Percentiles rank a stretch among this genome's conserved stretches.
phyloP scores from a whole-genome alignment of 2,113 vertebrate species.

The Hippocampus zosterae region DNA sequence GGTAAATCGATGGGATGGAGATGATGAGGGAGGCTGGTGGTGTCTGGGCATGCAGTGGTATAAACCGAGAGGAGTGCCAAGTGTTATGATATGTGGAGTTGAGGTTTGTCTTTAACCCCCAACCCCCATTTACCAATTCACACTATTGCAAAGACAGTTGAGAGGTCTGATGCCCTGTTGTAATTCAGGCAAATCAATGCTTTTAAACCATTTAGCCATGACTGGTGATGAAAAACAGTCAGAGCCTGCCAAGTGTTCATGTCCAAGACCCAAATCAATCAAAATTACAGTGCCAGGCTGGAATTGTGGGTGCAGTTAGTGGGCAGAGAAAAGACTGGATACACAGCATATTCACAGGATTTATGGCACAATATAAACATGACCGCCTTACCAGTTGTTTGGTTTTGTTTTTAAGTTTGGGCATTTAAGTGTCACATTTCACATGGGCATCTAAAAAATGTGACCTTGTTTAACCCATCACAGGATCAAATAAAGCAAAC shows the following conservation, averaged over 20 bases:
- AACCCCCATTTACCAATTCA: constrained; percentile 28
- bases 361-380: constrained; percentile 49
- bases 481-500: neutral
- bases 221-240: constrained; percentile 93
- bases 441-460: neutral
- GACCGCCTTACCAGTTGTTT: neutral
- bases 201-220: constrained; percentile 95
- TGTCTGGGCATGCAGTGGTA: constrained; percentile 33
- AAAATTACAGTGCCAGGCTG: constrained; percentile 52
- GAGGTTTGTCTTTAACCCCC: constrained; percentile 79
- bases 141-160: constrained; percentile 45
- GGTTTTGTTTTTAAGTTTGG: neutral
- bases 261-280: constrained; percentile 70
- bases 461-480: neutral
- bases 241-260: constrained; percentile 90
- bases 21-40: constrained; percentile 58
- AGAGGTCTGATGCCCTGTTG: constrained; percentile 75
- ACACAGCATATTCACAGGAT: constrained; percentile 40
- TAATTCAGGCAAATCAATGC: constrained; percentile 96
- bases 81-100: constrained; percentile 79
- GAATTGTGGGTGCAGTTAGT: constrained; percentile 29
- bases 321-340: constrained; percentile 38
- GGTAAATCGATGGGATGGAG: constrained; percentile 86
- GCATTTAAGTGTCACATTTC: neutral
- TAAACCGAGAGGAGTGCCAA: constrained; percentile 74